These are phyloP conservation scores for Corydoras sp. DNA, from an alignment of 2,113 vertebrate genomes.

Conservation along the genomic window DNA sequence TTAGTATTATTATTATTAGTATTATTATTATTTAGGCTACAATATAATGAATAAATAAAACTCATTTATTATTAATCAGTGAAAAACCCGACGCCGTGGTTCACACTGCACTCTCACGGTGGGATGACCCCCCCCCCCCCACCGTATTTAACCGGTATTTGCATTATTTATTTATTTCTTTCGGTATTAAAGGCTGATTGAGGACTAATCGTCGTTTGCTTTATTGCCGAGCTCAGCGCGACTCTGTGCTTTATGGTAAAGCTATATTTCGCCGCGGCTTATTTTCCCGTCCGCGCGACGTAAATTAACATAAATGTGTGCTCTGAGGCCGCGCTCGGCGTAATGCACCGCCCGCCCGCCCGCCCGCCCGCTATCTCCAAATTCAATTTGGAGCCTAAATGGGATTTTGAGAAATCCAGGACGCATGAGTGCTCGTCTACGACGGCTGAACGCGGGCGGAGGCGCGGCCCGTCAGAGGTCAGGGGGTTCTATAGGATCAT, in stretches of 20 bases:
- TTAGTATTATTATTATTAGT: no score
- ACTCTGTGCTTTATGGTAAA: no score
- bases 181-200: no score
- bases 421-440: conserved; percentile 9
- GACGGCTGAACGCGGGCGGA: not conserved
- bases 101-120: no score
- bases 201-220: no score
- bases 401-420: conserved; percentile 5
- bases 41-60: not conserved
- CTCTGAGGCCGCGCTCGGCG: not conserved
- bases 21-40: not conserved
- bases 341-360: not conserved
- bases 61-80: not conserved
- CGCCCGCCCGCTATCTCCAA: not conserved
- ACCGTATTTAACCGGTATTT: no score
- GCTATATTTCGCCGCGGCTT: no score
- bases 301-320: not conserved
- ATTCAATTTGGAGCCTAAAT: conserved; percentile 22
- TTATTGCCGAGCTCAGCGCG: no score
- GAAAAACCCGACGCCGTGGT: no score
- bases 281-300: no score
- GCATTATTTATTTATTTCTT: no score
- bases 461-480: not conserved
- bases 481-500: not conserved
- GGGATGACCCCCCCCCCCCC: no score